These are phyloP conservation scores for Myotis davidii DNA, from an alignment of 2,113 vertebrate genomes.

Conservation along the genomic window DNA sequence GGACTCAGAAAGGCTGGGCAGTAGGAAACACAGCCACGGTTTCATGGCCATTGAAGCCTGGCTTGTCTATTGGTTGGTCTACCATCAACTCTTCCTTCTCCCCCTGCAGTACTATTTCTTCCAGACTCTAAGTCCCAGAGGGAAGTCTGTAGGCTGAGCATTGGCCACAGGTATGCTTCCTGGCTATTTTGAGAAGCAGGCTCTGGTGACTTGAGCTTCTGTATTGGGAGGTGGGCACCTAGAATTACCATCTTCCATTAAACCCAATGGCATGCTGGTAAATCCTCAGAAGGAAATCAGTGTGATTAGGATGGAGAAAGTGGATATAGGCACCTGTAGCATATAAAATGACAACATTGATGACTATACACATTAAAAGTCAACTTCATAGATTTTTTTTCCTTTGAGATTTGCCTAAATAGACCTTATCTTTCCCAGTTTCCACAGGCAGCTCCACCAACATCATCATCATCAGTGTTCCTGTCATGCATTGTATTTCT, in stretches of 20 bases:
- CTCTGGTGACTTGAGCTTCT: background rate
- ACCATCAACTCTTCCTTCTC: background rate
- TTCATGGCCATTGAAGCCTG: background rate
- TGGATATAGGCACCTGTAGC: background rate
- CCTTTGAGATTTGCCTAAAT: background rate
- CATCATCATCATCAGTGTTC: background rate
- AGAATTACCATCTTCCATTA: background rate
- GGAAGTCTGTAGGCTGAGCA: background rate
- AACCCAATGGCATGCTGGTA: background rate
- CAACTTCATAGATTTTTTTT: background rate
- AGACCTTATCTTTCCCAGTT: background rate
- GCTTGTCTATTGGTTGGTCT: background rate
- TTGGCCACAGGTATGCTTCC: background rate
- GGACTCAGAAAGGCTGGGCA: background rate
- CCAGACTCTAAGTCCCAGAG: background rate
- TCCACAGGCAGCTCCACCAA: background rate
- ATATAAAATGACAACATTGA: background rate
- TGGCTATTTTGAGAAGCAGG: background rate
- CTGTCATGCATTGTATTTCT: background rate
- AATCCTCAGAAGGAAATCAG: background rate
- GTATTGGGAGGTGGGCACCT: background rate
- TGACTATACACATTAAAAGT: background rate
- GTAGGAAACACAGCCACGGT: background rate
- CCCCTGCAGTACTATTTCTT: background rate
- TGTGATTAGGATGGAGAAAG: background rate